These are phyloP conservation scores for Drosophila gaucha DNA, from an alignment of 2,888 invertebrate species.

Conservation along the genomic window DNA sequence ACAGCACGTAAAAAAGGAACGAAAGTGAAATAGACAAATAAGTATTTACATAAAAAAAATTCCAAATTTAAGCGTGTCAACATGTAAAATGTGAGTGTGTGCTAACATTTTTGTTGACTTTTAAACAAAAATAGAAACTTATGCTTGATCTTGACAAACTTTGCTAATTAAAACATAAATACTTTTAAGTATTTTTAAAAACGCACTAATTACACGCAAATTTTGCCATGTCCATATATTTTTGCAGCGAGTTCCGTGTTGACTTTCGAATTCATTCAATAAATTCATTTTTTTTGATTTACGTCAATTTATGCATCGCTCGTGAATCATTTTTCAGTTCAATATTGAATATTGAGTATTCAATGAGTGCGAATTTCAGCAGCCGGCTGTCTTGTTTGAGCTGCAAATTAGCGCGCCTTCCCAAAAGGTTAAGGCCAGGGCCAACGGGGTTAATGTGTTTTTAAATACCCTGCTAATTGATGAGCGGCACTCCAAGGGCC, in stretches of 20 bases:
- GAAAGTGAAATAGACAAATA: constrained; percentile 26
- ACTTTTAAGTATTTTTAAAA: no score
- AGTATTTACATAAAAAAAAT: constrained; percentile 41
- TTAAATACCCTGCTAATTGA: constrained; percentile 73
- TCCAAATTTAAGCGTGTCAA: constrained; percentile 39
- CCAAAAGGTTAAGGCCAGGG: constrained; percentile 69
- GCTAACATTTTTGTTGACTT: constrained; percentile 25
- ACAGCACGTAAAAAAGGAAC: constrained; percentile 17
- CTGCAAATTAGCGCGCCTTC: constrained; percentile 58
- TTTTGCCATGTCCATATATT: constrained; percentile 1
- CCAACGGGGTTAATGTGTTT: constrained; percentile 71
- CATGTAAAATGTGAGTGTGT: constrained; percentile 35
- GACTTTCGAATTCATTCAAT: constrained; percentile 21
- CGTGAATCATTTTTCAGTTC: constrained; percentile 46
- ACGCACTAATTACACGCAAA: no score
- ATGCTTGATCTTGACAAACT: neutral
- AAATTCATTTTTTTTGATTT: constrained; percentile 37
- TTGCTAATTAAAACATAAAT: constrained; percentile 18
- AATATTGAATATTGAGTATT: neutral
- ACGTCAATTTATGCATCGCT: constrained; percentile 57
- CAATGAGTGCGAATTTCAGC: constrained; percentile 22
- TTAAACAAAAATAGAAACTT: constrained; percentile 24
- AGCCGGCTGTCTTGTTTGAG: constrained; percentile 44
- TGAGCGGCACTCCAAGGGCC: constrained; percentile 31
- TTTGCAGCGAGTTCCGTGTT: constrained; percentile 19